A percentile compares a stretch with the other conserved stretches of the same genome.
Conservation (phyloP, 2,113 vertebrate genomes). For the Pardalotus punctatus region DNA sequence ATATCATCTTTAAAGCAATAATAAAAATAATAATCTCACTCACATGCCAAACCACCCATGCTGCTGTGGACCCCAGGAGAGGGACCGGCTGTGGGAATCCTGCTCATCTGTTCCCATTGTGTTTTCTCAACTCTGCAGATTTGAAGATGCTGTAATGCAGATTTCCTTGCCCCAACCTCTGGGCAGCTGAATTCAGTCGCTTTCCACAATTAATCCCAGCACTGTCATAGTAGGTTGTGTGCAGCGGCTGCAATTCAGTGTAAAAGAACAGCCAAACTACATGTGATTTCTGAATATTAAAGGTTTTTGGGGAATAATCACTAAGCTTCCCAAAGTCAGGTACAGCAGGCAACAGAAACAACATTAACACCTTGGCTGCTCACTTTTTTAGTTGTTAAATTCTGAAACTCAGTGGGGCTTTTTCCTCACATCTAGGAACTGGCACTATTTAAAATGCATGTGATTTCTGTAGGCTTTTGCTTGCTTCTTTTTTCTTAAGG, state of each 20-base stretch:
- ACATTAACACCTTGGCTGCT: neutral
- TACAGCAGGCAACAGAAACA: neutral
- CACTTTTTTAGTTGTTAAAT: neutral
- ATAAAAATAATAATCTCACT: conserved; percentile 29
- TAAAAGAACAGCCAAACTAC: neutral
- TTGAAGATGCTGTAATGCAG: neutral
- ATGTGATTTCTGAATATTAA: neutral
- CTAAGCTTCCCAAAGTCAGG: neutral
- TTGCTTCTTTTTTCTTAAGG: neutral
- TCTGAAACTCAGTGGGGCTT: neutral
- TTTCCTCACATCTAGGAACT: neutral
- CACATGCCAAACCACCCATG: conserved; percentile 47
- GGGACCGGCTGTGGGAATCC: conserved; percentile 14
- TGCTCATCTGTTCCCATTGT: neutral
- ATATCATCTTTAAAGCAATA: conserved; percentile 51
- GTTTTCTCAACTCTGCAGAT: conserved; percentile 11
- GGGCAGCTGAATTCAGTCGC: neutral
- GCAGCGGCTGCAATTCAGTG: neutral
- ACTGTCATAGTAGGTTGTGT: neutral
- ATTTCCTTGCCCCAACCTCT: neutral
- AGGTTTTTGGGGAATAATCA: neutral
- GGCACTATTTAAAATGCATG: neutral
- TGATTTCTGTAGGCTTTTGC: neutral
- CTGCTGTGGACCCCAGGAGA: conserved; percentile 6
- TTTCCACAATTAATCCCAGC: neutral